Evolutionary conservation across 1,140 invertebrate genomes (phyloP).

Genomic region (Heliconius congener): DNA sequence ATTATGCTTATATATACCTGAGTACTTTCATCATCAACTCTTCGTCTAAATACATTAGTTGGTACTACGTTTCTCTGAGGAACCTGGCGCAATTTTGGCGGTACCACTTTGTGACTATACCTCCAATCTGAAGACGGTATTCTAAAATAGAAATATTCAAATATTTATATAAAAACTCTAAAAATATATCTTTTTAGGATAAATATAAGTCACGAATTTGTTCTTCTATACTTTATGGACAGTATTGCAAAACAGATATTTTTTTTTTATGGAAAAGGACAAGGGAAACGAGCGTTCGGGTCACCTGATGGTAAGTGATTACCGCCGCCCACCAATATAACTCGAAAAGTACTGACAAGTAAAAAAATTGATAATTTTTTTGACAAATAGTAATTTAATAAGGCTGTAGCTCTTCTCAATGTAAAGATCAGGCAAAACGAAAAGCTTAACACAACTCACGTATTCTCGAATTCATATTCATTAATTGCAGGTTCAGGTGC

Average conservation of each 20-base stretch:
- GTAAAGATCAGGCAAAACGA: no score
- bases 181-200: no score
- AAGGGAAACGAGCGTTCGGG: no score
- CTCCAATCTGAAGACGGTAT: conserved; percentile 71
- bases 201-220: no score
- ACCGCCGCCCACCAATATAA: no score
- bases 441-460: conserved; percentile 37
- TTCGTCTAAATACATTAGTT: conserved; percentile 68
- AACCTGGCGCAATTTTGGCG: conserved; percentile 62
- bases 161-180: not conserved
- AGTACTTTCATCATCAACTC: conserved; percentile 72
- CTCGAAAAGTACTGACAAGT: no score
- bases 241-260: not conserved
- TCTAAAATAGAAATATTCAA: conserved; percentile 43
- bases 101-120: conserved; percentile 56
- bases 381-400: no score
- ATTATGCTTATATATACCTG: conserved; percentile 51
- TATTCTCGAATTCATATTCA: conserved; percentile 69
- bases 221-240: not conserved
- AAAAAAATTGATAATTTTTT: no score
- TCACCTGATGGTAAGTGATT: no score
- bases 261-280: no score
- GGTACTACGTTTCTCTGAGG: conserved; percentile 64
- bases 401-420: no score
- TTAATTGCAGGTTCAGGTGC: conserved; percentile 54